These are phyloP conservation scores for Enteromius thamalakanensis DNA, from an alignment of 2,797 vertebrate genomes.

Conservation along the genomic window DNA sequence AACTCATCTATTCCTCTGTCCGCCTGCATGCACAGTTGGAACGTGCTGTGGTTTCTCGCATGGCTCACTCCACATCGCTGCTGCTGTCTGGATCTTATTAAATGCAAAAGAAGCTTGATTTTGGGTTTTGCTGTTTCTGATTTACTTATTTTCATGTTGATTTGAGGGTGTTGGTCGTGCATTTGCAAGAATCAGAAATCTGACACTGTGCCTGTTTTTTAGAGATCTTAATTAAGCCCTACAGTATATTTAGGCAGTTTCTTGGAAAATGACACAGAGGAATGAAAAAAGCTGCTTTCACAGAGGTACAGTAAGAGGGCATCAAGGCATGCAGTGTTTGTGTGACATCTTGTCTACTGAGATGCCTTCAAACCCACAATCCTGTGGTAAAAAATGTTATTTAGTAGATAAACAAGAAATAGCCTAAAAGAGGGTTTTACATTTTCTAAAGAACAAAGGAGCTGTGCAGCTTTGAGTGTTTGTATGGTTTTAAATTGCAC, in stretches of 20 bases:
- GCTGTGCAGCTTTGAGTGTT: not conserved
- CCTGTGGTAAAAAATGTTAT: not conserved
- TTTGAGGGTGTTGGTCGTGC: slow-evolving; percentile 33
- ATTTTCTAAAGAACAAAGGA: not conserved
- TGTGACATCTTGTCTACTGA: not conserved
- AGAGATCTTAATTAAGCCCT: not conserved
- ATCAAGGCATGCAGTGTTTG: not conserved
- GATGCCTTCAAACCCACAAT: not conserved
- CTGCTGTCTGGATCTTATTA: slow-evolving; percentile 51
- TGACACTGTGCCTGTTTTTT: not conserved
- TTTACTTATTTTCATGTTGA: slow-evolving; percentile 42
- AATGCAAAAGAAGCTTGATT: slow-evolving; percentile 49
- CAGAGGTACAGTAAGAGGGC: not conserved
- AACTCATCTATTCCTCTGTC: slow-evolving; percentile 28
- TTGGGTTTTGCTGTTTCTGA: slow-evolving; percentile 39
- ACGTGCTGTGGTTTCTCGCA: slow-evolving; percentile 16
- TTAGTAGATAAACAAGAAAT: not conserved
- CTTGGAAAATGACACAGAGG: not conserved
- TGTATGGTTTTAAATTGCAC: too few species aligned
- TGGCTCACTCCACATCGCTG: slow-evolving; percentile 5
- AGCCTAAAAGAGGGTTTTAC: not conserved
- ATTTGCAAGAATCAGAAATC: not conserved
- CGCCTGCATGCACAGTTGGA: slow-evolving; percentile 33
- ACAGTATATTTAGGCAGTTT: not conserved
- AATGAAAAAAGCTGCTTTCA: slow-evolving; percentile 1